Evolutionary conservation across 92 coral and sea anemone species (phyloP).

Genomic region (Parazoanthus darwini): DNA sequence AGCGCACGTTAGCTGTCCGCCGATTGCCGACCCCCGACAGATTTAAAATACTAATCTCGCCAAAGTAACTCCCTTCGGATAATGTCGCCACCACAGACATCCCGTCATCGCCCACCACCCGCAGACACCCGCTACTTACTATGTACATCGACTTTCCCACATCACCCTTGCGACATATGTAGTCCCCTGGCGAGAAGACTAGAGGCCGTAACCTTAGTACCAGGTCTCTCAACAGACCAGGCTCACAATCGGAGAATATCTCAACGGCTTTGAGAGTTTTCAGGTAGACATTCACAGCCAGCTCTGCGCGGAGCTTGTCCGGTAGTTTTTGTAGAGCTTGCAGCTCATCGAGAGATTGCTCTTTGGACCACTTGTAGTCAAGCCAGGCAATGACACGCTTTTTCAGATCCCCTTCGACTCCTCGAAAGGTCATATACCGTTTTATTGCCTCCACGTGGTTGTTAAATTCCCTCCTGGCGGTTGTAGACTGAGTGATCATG

Average conservation of each 20-base stretch:
- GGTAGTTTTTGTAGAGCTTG: conserved; percentile 64
- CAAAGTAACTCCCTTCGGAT: conserved; percentile 82
- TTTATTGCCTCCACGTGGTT: conserved; percentile 71
- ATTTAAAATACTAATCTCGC: conserved; percentile 86
- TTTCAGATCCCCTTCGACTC: conserved; percentile 67
- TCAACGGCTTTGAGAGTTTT: conserved; percentile 72
- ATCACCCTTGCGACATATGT: conserved; percentile 83
- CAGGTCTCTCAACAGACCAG: conserved; percentile 79
- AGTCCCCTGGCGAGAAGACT: conserved; percentile 89
- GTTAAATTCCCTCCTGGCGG: conserved; percentile 71
- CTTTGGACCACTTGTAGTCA: conserved; percentile 87
- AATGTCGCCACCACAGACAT: conserved; percentile 73
- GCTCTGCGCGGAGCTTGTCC: conserved; percentile 75
- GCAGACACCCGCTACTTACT: conserved; percentile 80
- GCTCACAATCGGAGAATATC: conserved; percentile 85
- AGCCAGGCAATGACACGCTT: conserved; percentile 82
- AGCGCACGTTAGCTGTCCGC: conserved; percentile 78
- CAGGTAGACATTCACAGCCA: conserved; percentile 76
- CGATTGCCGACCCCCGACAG: conserved; percentile 78
- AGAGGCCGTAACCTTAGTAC: conserved; percentile 71
- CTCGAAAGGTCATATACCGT: conserved; percentile 65
- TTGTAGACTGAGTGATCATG: conserved; percentile 75
- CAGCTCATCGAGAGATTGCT: conserved; percentile 69
- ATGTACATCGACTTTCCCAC: conserved; percentile 89
- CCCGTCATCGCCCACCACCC: conserved; percentile 71